These are phyloP conservation scores for Cacatua alba DNA, from an alignment of 2,113 vertebrate genomes.

Conservation along the genomic window DNA sequence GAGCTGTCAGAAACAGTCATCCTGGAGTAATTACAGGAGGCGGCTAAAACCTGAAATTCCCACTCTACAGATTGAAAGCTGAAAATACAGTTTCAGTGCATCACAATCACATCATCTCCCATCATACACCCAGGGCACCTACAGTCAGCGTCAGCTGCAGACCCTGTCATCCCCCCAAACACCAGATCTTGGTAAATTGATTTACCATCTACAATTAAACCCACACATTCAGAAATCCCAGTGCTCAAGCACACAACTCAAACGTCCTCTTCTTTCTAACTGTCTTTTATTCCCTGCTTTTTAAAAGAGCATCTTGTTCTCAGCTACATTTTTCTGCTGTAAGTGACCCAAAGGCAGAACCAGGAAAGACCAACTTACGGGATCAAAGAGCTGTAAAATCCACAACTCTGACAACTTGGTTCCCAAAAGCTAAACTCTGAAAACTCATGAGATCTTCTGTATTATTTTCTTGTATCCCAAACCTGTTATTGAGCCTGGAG, in stretches of 20 bases:
- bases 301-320: neutral
- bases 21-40: neutral
- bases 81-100: accelerated
- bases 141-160: accelerated
- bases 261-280: neutral
- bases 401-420: neutral
- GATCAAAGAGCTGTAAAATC: neutral
- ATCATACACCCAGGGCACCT: accelerated
- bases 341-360: neutral
- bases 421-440: neutral
- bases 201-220: neutral
- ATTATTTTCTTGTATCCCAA: neutral
- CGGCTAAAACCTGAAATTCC: neutral
- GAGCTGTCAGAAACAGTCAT: accelerated
- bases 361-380: neutral
- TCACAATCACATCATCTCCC: accelerated
- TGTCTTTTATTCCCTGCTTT: neutral
- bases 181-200: neutral
- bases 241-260: neutral
- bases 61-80: neutral
- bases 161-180: accelerated
- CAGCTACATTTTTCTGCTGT: neutral
- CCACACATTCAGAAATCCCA: neutral
- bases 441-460: neutral
- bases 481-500: neutral